These are phyloP conservation scores for Parapristionchus giblindavisi DNA, from an alignment of 2,888 invertebrate species.

Conservation along the genomic window DNA sequence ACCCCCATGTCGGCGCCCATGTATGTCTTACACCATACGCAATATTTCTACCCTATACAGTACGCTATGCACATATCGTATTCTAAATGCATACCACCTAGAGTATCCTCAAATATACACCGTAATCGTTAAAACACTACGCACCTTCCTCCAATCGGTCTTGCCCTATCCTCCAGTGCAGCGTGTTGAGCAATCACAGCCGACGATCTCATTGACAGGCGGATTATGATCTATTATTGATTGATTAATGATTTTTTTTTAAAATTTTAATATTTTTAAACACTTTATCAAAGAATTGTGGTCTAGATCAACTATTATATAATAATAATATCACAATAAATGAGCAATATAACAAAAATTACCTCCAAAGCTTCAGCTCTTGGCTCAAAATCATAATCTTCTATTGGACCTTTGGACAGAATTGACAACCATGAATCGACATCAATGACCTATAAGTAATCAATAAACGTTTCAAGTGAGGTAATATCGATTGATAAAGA, in stretches of 20 bases:
- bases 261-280: neutral
- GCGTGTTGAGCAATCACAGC: constrained; percentile 33
- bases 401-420: neutral
- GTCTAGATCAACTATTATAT: neutral
- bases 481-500: no score
- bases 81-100: neutral
- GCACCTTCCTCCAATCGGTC: constrained; percentile 2
- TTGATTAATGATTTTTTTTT: neutral
- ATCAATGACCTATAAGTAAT: constrained; percentile 47
- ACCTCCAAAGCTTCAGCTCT: constrained; percentile 28
- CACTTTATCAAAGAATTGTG: neutral
- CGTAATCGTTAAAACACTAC: neutral
- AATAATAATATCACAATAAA: neutral
- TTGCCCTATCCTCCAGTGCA: constrained; percentile 2
- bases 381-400: constrained; percentile 34
- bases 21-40: no score
- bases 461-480: neutral
- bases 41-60: no score
- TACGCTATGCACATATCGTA: neutral
- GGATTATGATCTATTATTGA: constrained; percentile 17
- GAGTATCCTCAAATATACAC: neutral
- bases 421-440: constrained; percentile 45
- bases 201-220: constrained; percentile 25
- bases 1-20: no score
- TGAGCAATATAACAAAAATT: neutral